Conservation (phyloP, 2,113 vertebrate species). For the Narcine bancroftii region DNA sequence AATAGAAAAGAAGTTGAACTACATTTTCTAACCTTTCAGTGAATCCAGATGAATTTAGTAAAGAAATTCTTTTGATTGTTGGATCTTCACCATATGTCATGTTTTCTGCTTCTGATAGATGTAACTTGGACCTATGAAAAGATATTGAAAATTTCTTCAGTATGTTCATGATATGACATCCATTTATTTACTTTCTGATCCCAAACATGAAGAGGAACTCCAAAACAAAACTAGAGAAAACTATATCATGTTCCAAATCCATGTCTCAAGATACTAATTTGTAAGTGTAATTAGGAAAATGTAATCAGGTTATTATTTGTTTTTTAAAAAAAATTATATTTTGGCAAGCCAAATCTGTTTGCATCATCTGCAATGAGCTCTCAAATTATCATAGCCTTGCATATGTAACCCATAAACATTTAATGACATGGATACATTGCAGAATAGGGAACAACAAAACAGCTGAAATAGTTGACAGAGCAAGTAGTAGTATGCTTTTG, state of each 20-base stretch:
- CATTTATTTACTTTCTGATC: background rate
- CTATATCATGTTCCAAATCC: background rate
- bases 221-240: background rate
- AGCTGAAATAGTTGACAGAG: background rate
- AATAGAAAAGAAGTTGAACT: background rate
- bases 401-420: background rate
- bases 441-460: background rate
- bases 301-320: background rate
- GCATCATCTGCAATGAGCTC: background rate
- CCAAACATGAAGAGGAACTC: background rate
- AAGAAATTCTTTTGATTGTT: background rate
- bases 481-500: background rate
- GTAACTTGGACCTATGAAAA: constrained; percentile 17
- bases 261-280: background rate
- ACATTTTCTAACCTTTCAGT: constrained; percentile 8
- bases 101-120: background rate
- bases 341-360: background rate
- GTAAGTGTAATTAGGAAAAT: background rate
- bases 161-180: background rate
- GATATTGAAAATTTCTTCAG: background rate
- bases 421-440: background rate
- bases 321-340: background rate
- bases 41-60: background rate
- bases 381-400: background rate
- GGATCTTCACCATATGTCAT: background rate